A percentile compares a stretch with the other conserved stretches of the same genome.
Evolutionary conservation across 2,113 vertebrate genomes (phyloP).

Genomic region (Formicarius rufipectus): DNA sequence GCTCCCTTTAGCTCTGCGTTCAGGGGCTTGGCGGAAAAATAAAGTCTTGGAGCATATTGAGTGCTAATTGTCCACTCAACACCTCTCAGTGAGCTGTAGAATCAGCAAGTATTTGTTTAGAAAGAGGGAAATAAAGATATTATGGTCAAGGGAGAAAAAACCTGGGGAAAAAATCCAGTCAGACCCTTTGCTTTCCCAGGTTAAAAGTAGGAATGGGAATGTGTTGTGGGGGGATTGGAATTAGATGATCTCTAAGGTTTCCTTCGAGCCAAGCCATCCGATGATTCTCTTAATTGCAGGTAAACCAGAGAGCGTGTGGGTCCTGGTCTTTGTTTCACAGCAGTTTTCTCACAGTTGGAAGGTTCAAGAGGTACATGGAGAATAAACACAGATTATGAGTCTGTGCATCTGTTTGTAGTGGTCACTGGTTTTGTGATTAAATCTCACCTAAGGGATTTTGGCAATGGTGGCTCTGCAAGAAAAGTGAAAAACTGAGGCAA

Average conservation of each 20-base stretch:
- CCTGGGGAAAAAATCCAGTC: accelerated
- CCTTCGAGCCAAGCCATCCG: not conserved
- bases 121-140: not conserved
- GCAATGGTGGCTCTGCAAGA: not conserved
- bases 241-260: not conserved
- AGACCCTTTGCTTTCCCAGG: not conserved
- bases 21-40: not conserved
- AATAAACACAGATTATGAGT: not conserved
- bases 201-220: not conserved
- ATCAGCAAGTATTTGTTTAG: not conserved
- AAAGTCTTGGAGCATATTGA: not conserved
- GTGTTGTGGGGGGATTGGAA: not conserved
- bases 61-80: not conserved
- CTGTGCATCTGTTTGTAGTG: not conserved
- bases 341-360: not conserved
- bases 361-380: not conserved
- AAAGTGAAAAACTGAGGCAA: not conserved
- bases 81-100: not conserved
- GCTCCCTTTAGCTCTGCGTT: not conserved
- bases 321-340: not conserved
- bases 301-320: accelerated
- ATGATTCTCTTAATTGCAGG: not conserved
- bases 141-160: not conserved
- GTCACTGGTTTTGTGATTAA: not conserved
- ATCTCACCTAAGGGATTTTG: not conserved